Evolutionary conservation across 1,140 invertebrate species (phyloP), one percentile per base, ranked within the genome.

Genomic region (Zophobas atratus): DNA sequence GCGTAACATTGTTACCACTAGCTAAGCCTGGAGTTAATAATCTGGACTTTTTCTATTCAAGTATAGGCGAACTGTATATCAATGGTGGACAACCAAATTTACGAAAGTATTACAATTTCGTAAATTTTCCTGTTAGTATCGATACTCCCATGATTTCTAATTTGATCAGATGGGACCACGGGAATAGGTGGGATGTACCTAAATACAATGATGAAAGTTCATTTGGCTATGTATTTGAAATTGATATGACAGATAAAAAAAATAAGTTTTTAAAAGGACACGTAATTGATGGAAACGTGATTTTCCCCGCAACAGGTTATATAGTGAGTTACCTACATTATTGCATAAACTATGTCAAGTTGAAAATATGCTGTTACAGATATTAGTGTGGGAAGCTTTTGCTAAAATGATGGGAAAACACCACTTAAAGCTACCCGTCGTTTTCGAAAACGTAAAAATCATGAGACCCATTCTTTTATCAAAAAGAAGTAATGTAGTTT

Each of bases 61-160:
- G 63, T 48, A 35, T 77, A 48, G 70, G 70, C 80, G 94, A 92
- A 77, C 86, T 95, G 34, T 96, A 92, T 80, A 88, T 89, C 70
- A 84, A 86, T 81, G 94, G 94, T 46, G 81, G 92, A 0, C 89
- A 91, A 57, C 88, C 92, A 0, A 87, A 92, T 79, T 83, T 91
- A 82, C 80, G 87, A 33, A 90, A 89, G 6, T 83, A 94, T 0
- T 94, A 93, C 84, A 90, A 92, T 0, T 82, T 84, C 34, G 87
- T 94, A 0, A 81, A 89, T 32, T 94, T 90, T 79, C 94, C 94
- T 2, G 94, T 96, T 0, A 89, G 93, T 6, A 86, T 90, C 43
- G 90, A 91, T 6, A 96, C 94, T 0, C 91, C 93, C 1, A 92
- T 93, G 88, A 88, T 96, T 32, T 90, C 91, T 1, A 90, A 93